Base-by-base conservation (phyloP, 2,113 vertebrate species). In the Crocuta crocuta region DNA sequence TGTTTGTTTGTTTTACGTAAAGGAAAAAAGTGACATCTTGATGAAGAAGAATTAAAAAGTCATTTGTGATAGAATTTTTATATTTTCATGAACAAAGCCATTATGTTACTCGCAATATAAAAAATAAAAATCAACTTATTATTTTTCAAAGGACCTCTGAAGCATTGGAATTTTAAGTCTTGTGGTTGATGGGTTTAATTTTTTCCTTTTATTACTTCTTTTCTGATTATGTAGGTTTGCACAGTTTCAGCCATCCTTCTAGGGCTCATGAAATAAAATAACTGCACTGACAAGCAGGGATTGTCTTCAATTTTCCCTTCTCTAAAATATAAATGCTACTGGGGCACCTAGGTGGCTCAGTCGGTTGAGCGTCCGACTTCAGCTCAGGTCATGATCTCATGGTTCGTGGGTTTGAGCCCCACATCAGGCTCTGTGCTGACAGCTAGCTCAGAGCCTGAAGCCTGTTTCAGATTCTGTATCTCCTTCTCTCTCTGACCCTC, bases 131-230 rank as follows among this genome's bases (percentile, higher is more conserved):
- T 80, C 28, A 90, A 86, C 17, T 61, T 71, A 61, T 73, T 73
- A 43, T 96, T 94, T 89, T 78, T 82, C 33, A 95, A 91, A 93
- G 24, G 39, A 76, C 31, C 45, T 82, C 66, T 96, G 79, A 81
- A 39, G 31, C 45, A 81, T 16, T 92, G 74, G 33, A 28, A 87
- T 71, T 95, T 93, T 80, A 79, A 88, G 61, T 93, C 53, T 48
- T 95, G 33, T 33, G 80, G n/a, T 15, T 93, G 79, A 35, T 39
- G 16, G 35, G 83, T 94, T 89, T 43, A 45, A 43, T 50, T 78
- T 79, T 35, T n/a, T 11, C 39, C 24, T 79, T 84, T 84, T 39
- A 58, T 65, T 74, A 90, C 4, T 96, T 91, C 23, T 50, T 71
- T 86, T 82, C 39, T 93, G 48, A 39, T 74, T 48, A 66, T 65